These are phyloP conservation scores for Melanotaenia parkinsoni DNA, from an alignment of 2,797 vertebrate genomes.

Conservation along the genomic window DNA sequence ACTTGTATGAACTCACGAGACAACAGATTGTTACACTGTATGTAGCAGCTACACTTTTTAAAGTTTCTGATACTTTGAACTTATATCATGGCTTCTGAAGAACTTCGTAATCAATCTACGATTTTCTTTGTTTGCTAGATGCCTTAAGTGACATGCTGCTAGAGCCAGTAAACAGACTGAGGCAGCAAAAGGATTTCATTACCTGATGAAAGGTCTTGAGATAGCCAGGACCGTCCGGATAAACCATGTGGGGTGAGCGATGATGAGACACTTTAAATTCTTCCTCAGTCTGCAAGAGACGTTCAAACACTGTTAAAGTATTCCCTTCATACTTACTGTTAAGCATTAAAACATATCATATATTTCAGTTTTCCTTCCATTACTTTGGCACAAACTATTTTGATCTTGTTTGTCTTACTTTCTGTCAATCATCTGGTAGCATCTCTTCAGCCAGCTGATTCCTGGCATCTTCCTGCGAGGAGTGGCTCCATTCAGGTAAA, in stretches of 20 bases:
- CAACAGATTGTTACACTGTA: neutral
- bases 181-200: conserved; percentile 14
- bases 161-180: neutral
- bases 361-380: neutral
- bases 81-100: neutral
- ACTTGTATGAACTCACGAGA: neutral
- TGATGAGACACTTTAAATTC: conserved; percentile 96
- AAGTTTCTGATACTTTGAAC: neutral
- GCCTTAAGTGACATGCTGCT: neutral
- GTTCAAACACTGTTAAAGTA: neutral
- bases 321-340: neutral
- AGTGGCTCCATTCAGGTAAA: conserved; percentile 95
- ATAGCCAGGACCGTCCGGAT: conserved; percentile 95
- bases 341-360: neutral
- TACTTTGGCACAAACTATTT: neutral
- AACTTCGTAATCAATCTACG: neutral
- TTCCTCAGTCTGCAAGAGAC: conserved; percentile 87
- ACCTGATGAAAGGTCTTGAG: conserved; percentile 98
- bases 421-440: conserved; percentile 98
- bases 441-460: conserved; percentile 95
- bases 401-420: conserved; percentile 77
- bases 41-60: neutral
- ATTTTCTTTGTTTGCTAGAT: neutral
- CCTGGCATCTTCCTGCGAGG: conserved; percentile 95
- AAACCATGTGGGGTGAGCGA: conserved; percentile 96